Conservation (phyloP, 2,888 invertebrate species). For the Eupithecia tripunctaria region DNA sequence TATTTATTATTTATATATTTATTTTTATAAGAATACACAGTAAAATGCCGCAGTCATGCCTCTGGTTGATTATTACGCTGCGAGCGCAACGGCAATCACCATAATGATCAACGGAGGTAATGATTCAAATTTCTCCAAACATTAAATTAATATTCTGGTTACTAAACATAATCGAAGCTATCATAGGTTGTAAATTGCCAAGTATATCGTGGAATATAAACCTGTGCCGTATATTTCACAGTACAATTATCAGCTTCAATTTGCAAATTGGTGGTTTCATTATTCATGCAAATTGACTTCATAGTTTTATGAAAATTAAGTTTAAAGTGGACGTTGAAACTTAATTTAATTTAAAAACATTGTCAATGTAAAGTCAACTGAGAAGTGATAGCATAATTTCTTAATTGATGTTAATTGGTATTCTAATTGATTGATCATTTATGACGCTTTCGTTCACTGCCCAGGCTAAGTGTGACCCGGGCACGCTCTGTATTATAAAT, state of each 20-base stretch:
- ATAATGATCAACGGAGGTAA: not conserved
- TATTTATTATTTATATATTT: no score
- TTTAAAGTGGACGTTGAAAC: constrained; percentile 2
- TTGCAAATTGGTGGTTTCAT: constrained; percentile 30
- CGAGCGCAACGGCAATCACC: not conserved
- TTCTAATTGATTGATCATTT: not conserved
- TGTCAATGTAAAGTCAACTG: not conserved
- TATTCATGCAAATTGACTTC: constrained; percentile 22
- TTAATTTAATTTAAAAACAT: constrained; percentile 1
- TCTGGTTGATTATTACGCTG: not conserved
- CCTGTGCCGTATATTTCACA: constrained; percentile 18
- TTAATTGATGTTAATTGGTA: not conserved
- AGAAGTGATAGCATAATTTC: not conserved
- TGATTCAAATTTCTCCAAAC: not conserved
- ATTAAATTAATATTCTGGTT: not conserved
- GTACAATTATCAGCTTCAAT: constrained; percentile 23
- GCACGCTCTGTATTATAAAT: not conserved
- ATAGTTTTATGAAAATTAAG: constrained; percentile 10
- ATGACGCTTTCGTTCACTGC: not conserved
- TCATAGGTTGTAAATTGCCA: constrained; percentile 12
- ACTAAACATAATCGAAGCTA: not conserved
- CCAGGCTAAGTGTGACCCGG: not conserved
- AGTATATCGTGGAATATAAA: constrained; percentile 15
- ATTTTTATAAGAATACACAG: no score
- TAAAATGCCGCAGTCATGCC: no score